These are phyloP conservation scores for Enteromius argenteus DNA, from an alignment of 2,797 vertebrate genomes.

Conservation along the genomic window DNA sequence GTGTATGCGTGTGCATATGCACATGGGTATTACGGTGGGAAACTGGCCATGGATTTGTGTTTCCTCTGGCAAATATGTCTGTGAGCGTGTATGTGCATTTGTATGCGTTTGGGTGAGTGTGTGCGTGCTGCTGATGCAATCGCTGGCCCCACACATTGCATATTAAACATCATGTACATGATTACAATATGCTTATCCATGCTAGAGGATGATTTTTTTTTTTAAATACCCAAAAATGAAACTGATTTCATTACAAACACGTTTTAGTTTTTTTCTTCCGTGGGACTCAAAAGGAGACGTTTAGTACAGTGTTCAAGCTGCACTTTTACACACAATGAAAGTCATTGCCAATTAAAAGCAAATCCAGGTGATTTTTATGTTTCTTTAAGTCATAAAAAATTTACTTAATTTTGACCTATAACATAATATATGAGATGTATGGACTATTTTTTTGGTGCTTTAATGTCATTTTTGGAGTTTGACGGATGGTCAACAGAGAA, in stretches of 20 bases:
- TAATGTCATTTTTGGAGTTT: not conserved
- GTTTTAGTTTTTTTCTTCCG: not conserved
- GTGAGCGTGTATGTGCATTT: constrained; percentile 26
- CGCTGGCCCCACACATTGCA: not conserved
- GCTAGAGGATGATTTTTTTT: not conserved
- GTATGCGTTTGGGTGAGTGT: constrained; percentile 60
- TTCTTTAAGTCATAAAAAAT: not conserved
- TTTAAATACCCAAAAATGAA: not conserved
- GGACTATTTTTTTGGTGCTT: not conserved
- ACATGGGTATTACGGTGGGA: constrained; percentile 38
- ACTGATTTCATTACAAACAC: not conserved
- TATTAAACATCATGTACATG: not conserved
- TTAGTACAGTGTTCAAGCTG: not conserved
- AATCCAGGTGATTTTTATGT: not conserved
- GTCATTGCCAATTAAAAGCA: not conserved
- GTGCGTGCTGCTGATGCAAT: not conserved
- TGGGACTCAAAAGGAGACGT: not conserved
- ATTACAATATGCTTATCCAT: not conserved
- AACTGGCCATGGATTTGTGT: constrained; percentile 62
- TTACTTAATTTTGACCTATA: not conserved
- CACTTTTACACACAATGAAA: not conserved
- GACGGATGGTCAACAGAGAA: not conserved
- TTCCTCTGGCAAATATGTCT: constrained; percentile 34
- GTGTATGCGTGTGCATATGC: constrained; percentile 47
- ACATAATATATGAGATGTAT: not conserved